These are phyloP conservation scores for Thymelicus sylvestris DNA, from an alignment of 2,888 invertebrate genomes.

Conservation along the genomic window DNA sequence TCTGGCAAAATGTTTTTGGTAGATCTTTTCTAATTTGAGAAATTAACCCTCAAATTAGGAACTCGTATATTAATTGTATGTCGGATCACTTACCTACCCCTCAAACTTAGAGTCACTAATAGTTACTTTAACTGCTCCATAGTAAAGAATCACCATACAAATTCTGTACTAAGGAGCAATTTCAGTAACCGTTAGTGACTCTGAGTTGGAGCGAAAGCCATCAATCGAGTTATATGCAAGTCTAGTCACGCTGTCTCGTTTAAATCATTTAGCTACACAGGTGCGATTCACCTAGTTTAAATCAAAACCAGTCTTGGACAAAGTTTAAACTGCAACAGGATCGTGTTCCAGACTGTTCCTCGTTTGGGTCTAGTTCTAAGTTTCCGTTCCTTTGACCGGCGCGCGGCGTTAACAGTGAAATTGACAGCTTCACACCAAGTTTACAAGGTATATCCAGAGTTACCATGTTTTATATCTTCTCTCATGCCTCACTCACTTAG, in stretches of 20 bases:
- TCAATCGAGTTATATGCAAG: too few species aligned
- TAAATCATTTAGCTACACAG: background rate
- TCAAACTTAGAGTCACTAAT: too few species aligned
- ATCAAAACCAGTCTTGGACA: slow-evolving; percentile 19
- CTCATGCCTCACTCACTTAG: slow-evolving; percentile 15
- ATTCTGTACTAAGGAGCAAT: too few species aligned
- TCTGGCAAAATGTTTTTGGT: too few species aligned
- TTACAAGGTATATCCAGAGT: slow-evolving; percentile 26
- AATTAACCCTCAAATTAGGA: too few species aligned
- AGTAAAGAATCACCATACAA: too few species aligned
- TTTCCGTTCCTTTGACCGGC: slow-evolving; percentile 44
- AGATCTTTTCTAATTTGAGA: too few species aligned
- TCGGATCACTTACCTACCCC: too few species aligned
- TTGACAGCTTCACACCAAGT: slow-evolving; percentile 45
- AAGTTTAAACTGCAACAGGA: slow-evolving; percentile 47
- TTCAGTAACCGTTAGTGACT: too few species aligned
- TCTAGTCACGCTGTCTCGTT: background rate
- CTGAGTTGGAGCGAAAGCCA: too few species aligned
- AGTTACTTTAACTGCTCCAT: too few species aligned
- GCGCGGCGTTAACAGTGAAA: slow-evolving; percentile 42
- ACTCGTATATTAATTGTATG: too few species aligned
- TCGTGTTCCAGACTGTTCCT: slow-evolving; percentile 48
- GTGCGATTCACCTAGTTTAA: background rate
- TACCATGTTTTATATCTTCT: slow-evolving; percentile 11
- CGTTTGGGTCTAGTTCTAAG: slow-evolving; percentile 44